A percentile compares a stretch with the other conserved stretches of the same genome.
Conservation (phyloP, 1,140 invertebrate species). For the Rhizoglyphus robini region DNA sequence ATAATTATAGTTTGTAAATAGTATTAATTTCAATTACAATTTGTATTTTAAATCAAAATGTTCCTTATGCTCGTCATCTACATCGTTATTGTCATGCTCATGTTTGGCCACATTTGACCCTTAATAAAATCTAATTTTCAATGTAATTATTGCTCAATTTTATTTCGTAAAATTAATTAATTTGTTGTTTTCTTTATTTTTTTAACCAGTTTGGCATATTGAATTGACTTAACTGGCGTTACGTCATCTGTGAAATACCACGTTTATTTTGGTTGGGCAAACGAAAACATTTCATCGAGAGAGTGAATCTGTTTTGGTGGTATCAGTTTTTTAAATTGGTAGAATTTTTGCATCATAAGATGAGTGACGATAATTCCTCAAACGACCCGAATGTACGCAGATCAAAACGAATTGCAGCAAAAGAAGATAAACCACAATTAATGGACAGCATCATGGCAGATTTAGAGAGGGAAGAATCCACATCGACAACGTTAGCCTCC, state of each 20-base stretch:
- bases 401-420: slow-evolving; percentile 9
- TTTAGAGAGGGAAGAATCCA: background rate
- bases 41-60: too few species aligned
- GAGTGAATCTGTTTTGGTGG: too few species aligned
- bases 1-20: too few species aligned
- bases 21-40: too few species aligned
- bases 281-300: background rate
- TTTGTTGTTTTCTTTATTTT: too few species aligned
- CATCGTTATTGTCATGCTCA: background rate
- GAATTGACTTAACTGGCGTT: too few species aligned
- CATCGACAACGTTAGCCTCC: background rate
- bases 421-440: background rate
- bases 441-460: background rate
- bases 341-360: too few species aligned
- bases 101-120: background rate
- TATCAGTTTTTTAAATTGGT: too few species aligned
- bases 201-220: too few species aligned
- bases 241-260: background rate
- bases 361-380: slow-evolving; percentile 3
- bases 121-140: background rate
- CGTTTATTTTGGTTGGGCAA: background rate
- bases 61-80: too few species aligned
- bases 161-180: too few species aligned
- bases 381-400: background rate
- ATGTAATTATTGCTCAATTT: too few species aligned